Conservation (phyloP, 2,888 invertebrate genomes). For the Cephus spinipes region DNA sequence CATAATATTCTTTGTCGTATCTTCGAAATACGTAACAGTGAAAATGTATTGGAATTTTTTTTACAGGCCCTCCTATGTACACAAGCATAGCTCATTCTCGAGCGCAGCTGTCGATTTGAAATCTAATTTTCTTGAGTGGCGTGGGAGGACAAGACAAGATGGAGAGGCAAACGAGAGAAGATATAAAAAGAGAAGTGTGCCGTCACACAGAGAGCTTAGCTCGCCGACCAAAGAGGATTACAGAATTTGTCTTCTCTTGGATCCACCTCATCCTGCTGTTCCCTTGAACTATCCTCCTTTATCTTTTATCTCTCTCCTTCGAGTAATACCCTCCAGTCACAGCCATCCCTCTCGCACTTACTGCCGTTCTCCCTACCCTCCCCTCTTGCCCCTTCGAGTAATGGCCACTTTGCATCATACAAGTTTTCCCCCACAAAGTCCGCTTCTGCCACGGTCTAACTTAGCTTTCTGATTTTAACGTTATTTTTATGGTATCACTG, state of each 20-base stretch:
- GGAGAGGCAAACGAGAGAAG: slow-evolving; percentile 25
- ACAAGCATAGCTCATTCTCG: neutral
- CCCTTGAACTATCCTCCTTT: slow-evolving; percentile 17
- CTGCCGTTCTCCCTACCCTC: slow-evolving; percentile 29
- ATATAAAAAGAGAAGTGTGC: slow-evolving; percentile 29
- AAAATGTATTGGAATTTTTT: no score
- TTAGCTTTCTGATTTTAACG: slow-evolving; percentile 37
- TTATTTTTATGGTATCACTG: slow-evolving; percentile 21
- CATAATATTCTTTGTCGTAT: no score
- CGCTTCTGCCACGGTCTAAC: no score
- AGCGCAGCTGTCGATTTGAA: slow-evolving; percentile 47
- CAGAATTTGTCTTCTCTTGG: slow-evolving; percentile 59
- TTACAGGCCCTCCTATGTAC: neutral
- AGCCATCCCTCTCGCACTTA: slow-evolving; percentile 25
- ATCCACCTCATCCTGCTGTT: slow-evolving; percentile 39
- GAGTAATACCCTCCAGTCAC: slow-evolving; percentile 4
- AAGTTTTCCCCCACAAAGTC: slow-evolving; percentile 31
- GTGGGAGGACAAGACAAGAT: slow-evolving; percentile 47
- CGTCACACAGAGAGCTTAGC: slow-evolving; percentile 62
- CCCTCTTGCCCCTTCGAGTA: slow-evolving; percentile 59
- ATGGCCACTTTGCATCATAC: slow-evolving; percentile 66
- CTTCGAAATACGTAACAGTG: no score
- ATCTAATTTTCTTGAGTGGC: slow-evolving; percentile 56
- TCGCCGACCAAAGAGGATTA: slow-evolving; percentile 66
- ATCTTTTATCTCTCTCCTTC: neutral